phyloP scores from a whole-genome alignment of 2,888 invertebrate genomes.

The Heliconius ismenius region DNA sequence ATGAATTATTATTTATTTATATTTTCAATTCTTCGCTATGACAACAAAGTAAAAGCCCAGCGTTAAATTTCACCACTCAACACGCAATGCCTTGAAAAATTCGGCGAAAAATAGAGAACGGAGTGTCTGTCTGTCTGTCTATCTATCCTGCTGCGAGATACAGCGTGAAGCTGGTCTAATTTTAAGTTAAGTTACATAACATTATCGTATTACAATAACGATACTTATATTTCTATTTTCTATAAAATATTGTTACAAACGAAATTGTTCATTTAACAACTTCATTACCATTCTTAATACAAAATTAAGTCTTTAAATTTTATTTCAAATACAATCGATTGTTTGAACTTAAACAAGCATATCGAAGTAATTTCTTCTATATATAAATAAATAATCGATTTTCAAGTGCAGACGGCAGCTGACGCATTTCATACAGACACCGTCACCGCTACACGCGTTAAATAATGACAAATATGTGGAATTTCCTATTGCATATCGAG shows the following conservation, averaged over 20 bases:
- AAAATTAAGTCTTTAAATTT: not conserved
- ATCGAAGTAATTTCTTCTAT: slow-evolving; percentile 20
- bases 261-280: not conserved
- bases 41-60: not conserved
- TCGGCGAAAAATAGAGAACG: not conserved
- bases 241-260: not conserved
- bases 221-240: not conserved
- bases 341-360: slow-evolving; percentile 5
- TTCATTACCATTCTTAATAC: not conserved
- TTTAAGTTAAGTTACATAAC: not conserved
- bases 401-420: slow-evolving; percentile 30
- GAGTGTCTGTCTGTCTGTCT: too few relatives aligned
- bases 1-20: not conserved
- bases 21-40: not conserved
- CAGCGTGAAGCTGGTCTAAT: not conserved
- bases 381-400: slow-evolving; percentile 32
- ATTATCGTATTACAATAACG: not conserved
- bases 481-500: slow-evolving; percentile 26
- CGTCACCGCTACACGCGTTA: slow-evolving; percentile 21
- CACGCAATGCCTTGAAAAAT: not conserved
- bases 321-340: slow-evolving; percentile 6
- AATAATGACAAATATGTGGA: slow-evolving; percentile 36
- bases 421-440: slow-evolving; percentile 17
- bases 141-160: not conserved
- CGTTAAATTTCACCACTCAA: not conserved